Evolutionary conservation across 2,113 vertebrate genomes (phyloP).

Genomic region (Apaloderma vittatum): DNA sequence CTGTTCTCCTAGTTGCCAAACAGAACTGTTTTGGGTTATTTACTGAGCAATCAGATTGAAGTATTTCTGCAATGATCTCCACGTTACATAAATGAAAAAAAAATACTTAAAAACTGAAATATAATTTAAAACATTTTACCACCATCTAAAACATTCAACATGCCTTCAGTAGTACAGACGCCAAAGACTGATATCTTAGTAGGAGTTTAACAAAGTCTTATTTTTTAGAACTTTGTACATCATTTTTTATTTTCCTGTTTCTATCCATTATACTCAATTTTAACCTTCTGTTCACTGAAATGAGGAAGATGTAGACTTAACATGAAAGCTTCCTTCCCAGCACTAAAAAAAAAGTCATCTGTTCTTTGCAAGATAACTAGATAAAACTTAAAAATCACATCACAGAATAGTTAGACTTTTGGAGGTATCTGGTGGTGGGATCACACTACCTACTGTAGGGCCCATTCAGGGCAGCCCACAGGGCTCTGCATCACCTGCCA

Average conservation of each 20-base stretch:
- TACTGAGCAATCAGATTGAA: neutral
- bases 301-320: neutral
- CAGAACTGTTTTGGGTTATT: conserved; percentile 27
- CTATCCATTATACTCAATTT: neutral
- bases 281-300: neutral
- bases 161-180: neutral
- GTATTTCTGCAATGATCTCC: neutral
- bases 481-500: neutral
- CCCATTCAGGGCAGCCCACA: neutral
- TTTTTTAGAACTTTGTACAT: neutral
- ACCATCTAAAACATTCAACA: neutral
- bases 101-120: neutral
- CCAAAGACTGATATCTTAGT: neutral
- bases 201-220: neutral
- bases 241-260: neutral
- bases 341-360: neutral
- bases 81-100: neutral
- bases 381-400: neutral
- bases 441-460: neutral
- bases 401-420: neutral
- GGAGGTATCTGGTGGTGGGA: neutral
- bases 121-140: neutral
- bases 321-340: neutral
- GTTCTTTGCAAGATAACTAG: neutral
- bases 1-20: conserved; percentile 37